Base-by-base conservation (phyloP, 2,888 invertebrate species). In the Gari tellinella region DNA sequence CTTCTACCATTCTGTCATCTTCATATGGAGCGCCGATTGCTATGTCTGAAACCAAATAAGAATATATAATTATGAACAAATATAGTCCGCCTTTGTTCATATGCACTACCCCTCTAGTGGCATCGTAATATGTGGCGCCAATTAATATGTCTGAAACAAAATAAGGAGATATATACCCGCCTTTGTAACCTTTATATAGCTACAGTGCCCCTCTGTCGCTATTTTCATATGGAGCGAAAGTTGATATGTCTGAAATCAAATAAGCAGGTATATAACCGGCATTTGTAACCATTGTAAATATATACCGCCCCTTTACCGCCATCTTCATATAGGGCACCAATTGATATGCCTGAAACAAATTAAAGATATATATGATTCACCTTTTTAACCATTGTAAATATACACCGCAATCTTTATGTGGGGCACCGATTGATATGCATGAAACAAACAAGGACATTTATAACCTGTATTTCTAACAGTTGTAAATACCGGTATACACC, bases 301-400 rank as follows among this genome's bases (percentile, higher is more conserved):
- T 83, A 83, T 4, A 83, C 77, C 0, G 68, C 58, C 2, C 83
- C 83, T 14, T 53, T 46, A 5, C 49, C 19, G 15, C 76, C 74
- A n/a, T 80, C 67, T 56, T 79, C 83, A 55, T 72, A 81, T 1
- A 81, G 83, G 0, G 83, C 83, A 0, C 81, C 79, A 43, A 83
- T 66, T 0, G 72, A 72, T 10, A 81, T 38, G 60, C 81, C 83
- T 83, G 40, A n/a, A n/a, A n/a, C n/a, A n/a, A n/a, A n/a, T n/a
- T n/a, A n/a, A n/a, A n/a, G n/a, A n/a, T n/a, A n/a, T n/a, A n/a
- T n/a, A n/a, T n/a, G n/a, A n/a, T n/a, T n/a, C n/a, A n/a, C n/a
- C n/a, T n/a, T n/a, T n/a, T n/a, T n/a, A n/a, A n/a, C n/a, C n/a
- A n/a, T n/a, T n/a, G n/a, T n/a, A n/a, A n/a, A n/a, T n/a, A n/a